Evolutionary conservation across 2,888 invertebrate genomes (phyloP).

Genomic region (Ypsolopha scabrella): DNA sequence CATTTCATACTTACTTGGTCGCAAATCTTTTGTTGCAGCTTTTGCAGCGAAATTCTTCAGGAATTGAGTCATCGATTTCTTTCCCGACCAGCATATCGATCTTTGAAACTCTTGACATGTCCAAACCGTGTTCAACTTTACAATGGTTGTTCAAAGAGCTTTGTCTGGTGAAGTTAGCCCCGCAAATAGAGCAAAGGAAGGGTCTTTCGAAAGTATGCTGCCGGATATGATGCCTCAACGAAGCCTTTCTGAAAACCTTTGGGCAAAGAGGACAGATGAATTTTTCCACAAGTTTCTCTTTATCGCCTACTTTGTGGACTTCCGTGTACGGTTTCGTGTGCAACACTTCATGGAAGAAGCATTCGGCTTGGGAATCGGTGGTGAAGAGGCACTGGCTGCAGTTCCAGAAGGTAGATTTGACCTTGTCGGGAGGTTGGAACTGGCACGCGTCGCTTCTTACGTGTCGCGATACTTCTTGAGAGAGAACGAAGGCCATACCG

Average conservation of each 20-base stretch:
- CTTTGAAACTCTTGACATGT: neutral
- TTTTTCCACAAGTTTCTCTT: constrained; percentile 43
- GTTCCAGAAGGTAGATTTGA: constrained; percentile 48
- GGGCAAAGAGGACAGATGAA: constrained; percentile 78
- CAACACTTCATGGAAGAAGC: constrained; percentile 78
- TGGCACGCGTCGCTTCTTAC: constrained; percentile 72
- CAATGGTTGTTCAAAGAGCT: constrained; percentile 75
- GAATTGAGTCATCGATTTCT: constrained; percentile 15
- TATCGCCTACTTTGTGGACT: constrained; percentile 23
- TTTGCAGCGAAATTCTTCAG: neutral
- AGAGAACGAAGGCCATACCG: constrained; percentile 74
- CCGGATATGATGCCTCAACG: constrained; percentile 77
- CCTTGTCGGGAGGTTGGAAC: constrained; percentile 28
- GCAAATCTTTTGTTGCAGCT: constrained; percentile 33
- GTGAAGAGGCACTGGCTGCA: constrained; percentile 74
- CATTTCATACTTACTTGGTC: constrained; percentile 30
- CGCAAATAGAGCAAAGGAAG: constrained; percentile 74
- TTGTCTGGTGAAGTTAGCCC: constrained; percentile 74
- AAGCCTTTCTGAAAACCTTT: constrained; percentile 73
- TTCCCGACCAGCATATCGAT: neutral
- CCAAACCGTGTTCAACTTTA: constrained; percentile 48
- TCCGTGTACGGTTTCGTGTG: constrained; percentile 64
- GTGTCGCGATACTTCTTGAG: constrained; percentile 82
- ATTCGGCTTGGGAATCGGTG: constrained; percentile 76
- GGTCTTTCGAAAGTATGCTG: constrained; percentile 82